phyloP scores from a whole-genome alignment of 1,140 invertebrate genomes.

The Lepidurus couesii region DNA sequence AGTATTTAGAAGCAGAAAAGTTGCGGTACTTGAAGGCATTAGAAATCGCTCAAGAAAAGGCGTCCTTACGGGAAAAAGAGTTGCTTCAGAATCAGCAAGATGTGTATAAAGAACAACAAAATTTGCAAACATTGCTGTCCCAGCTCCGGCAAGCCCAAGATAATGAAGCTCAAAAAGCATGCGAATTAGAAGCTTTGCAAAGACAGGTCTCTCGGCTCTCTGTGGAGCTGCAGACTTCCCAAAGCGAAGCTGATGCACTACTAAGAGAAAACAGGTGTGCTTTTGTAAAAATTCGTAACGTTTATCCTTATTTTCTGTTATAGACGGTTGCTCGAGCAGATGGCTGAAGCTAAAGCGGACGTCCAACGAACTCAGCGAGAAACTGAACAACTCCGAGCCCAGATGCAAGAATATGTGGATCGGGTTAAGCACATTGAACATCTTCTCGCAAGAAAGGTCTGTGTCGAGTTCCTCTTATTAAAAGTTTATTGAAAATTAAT shows the following conservation, averaged over 20 bases:
- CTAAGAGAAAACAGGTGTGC: not conserved
- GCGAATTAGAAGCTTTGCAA: conserved; percentile 7
- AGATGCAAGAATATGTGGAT: conserved; percentile 30
- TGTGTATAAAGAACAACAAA: conserved; percentile 18
- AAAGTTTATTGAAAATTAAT: not conserved
- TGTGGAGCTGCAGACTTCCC: not conserved
- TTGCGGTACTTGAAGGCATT: conserved; percentile 16
- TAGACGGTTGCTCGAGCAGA: conserved; percentile 24
- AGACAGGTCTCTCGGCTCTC: not conserved
- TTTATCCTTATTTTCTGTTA: not conserved
- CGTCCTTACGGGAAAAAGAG: not conserved
- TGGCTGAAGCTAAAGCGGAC: conserved; percentile 25
- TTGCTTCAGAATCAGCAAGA: conserved; percentile 27
- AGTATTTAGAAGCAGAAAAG: not conserved
- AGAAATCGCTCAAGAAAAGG: not conserved
- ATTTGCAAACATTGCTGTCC: not conserved
- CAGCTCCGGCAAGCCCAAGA: not conserved
- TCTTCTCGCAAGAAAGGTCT: conserved; percentile 30
- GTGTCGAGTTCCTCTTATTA: not conserved
- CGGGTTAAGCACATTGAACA: conserved; percentile 29
- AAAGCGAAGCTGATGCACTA: not conserved
- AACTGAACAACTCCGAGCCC: conserved; percentile 27
- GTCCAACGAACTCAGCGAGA: conserved; percentile 20
- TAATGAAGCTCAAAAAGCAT: not conserved
- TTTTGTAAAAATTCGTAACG: not conserved